Evolutionary conservation across 2,797 vertebrate species (phyloP).

Genomic region (Diglossa cyanea): DNA sequence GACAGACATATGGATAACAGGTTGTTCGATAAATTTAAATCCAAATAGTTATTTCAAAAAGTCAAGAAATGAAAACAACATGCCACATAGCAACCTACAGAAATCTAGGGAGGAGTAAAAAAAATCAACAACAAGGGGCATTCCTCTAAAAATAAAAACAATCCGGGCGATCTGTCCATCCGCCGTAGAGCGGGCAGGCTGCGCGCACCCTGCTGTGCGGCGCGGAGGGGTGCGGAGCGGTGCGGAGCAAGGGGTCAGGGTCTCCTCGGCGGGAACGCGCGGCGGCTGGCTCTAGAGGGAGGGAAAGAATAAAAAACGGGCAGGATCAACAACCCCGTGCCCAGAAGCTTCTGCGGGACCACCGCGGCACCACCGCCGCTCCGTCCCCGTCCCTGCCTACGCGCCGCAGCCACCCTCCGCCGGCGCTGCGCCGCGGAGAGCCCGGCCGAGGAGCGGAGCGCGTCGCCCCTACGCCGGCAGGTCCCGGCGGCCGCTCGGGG

Average conservation of each 20-base stretch:
- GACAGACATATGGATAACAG: conserved; percentile 45
- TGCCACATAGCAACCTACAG: background rate
- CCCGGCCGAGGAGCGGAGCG: background rate
- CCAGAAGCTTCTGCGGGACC: background rate
- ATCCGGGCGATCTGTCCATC: background rate
- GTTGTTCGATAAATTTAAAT: conserved; percentile 43
- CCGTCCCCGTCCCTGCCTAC: background rate
- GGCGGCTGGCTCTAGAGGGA: background rate
- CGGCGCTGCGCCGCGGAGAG: background rate
- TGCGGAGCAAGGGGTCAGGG: background rate
- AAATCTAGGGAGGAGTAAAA: background rate
- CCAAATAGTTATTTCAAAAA: background rate
- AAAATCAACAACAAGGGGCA: background rate
- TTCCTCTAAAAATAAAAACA: background rate
- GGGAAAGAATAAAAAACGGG: background rate
- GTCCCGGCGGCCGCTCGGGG: background rate
- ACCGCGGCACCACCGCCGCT: background rate
- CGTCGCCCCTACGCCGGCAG: background rate
- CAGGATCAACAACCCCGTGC: background rate
- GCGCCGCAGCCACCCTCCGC: background rate
- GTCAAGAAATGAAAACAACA: background rate
- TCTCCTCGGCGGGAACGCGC: background rate
- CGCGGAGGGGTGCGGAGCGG: background rate
- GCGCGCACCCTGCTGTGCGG: background rate
- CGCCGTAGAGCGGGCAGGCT: background rate